A percentile compares a stretch with the other conserved stretches of the same genome.
phyloP scores from a whole-genome alignment of 2,888 invertebrate species.

The Panzeria rudis region DNA sequence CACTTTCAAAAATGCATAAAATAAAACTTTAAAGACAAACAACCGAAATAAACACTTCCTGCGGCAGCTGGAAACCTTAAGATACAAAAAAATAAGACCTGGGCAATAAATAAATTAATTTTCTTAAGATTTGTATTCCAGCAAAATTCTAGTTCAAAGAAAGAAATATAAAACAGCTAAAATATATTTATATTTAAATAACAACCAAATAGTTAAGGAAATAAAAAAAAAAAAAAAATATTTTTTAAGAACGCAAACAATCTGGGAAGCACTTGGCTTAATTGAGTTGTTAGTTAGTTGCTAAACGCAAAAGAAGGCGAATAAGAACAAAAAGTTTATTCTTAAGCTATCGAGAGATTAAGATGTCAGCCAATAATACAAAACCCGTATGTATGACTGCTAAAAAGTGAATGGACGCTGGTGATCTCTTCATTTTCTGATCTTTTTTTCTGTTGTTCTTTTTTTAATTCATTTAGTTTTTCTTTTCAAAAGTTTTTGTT shows the following conservation, averaged over 20 bases:
- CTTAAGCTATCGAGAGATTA: slow-evolving; percentile 61
- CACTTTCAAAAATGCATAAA: slow-evolving; percentile 46
- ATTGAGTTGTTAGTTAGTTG: slow-evolving; percentile 51
- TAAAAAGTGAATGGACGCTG: slow-evolving; percentile 41
- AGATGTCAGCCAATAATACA: slow-evolving; percentile 64
- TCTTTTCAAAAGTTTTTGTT: slow-evolving; percentile 44
- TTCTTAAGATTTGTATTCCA: slow-evolving; percentile 13
- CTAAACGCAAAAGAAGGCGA: slow-evolving; percentile 1
- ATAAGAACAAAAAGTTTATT: slow-evolving; percentile 25
- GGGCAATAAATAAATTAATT: slow-evolving; percentile 70
- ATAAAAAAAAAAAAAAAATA: slow-evolving; percentile 21
- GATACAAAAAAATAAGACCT: slow-evolving; percentile 21
- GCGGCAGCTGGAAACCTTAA: slow-evolving; percentile 48
- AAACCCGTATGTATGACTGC: slow-evolving; percentile 40
- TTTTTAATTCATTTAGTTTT: slow-evolving; percentile 17
- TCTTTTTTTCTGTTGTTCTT: slow-evolving; percentile 7
- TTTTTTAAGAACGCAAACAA: slow-evolving; percentile 2
- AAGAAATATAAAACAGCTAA: slow-evolving; percentile 27
- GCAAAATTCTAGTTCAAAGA: neutral
- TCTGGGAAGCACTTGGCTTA: slow-evolving; percentile 33
- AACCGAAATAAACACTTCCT: slow-evolving; percentile 49
- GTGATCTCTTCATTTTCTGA: slow-evolving; percentile 35
- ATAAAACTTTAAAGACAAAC: neutral
- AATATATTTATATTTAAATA: slow-evolving; percentile 34
- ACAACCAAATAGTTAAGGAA: slow-evolving; percentile 33